A percentile compares a stretch with the other conserved stretches of the same genome.
phyloP scores from a whole-genome alignment of 2,888 invertebrate species.

The Acronicta alni region DNA sequence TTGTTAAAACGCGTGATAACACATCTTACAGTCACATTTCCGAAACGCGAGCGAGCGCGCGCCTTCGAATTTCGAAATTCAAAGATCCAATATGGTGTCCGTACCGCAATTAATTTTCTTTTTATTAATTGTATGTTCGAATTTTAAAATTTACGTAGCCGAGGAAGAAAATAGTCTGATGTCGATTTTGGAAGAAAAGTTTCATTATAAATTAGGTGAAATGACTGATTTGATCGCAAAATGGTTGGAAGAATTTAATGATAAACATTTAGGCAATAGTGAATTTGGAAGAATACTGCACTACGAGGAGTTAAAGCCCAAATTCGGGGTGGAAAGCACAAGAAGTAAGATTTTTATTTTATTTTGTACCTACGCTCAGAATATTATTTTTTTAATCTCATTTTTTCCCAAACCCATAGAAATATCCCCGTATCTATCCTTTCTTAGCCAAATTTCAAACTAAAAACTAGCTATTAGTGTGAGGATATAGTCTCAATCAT shows the following conservation, averaged over 20 bases:
- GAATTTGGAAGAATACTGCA: slow-evolving; percentile 71
- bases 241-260: slow-evolving; percentile 75
- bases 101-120: slow-evolving; percentile 29
- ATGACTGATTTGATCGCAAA: slow-evolving; percentile 57
- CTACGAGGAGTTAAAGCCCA: slow-evolving; percentile 75
- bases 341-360: slow-evolving; percentile 62
- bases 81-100: slow-evolving; percentile 57
- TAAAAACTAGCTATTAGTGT: too few species aligned
- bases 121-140: slow-evolving; percentile 33
- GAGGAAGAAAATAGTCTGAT: slow-evolving; percentile 38
- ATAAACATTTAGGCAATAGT: slow-evolving; percentile 71
- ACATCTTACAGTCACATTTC: slow-evolving; percentile 61
- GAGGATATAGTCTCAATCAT: too few species aligned
- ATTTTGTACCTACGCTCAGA: neutral
- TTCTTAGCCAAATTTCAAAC: too few species aligned
- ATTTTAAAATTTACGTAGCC: slow-evolving; percentile 30
- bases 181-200: slow-evolving; percentile 60
- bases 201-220: slow-evolving; percentile 67
- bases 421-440: too few species aligned
- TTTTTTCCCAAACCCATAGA: too few species aligned
- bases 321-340: slow-evolving; percentile 44
- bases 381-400: neutral
- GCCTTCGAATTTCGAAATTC: slow-evolving; percentile 55
- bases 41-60: slow-evolving; percentile 57
- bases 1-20: slow-evolving; percentile 12